These are phyloP conservation scores for Pseudoips prasinana DNA, from an alignment of 2,888 invertebrate species.

Conservation along the genomic window DNA sequence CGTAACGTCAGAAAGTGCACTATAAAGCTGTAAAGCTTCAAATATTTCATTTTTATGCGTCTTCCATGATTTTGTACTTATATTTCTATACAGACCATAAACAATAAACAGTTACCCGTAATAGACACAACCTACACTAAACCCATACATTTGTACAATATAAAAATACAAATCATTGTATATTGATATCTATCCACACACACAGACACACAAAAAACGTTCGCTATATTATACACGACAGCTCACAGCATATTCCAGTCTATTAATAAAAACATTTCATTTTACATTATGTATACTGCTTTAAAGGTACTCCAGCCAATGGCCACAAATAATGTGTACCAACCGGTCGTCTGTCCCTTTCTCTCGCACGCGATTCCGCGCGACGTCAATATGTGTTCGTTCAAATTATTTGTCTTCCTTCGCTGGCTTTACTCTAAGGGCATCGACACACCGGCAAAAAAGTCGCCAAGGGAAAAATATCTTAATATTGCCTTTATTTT, in stretches of 20 bases:
- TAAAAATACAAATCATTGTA: slow-evolving; percentile 21
- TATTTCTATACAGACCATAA: not conserved
- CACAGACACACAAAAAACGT: slow-evolving; percentile 23
- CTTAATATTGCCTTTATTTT: not conserved
- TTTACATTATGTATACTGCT: slow-evolving; percentile 29
- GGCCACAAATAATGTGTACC: too few relatives aligned
- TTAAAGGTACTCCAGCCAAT: slow-evolving; percentile 4
- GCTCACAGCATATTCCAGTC: slow-evolving; percentile 48
- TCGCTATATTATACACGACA: slow-evolving; percentile 29
- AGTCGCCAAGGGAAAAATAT: not conserved
- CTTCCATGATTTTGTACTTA: too few relatives aligned
- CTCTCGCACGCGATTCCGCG: too few relatives aligned
- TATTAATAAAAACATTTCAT: slow-evolving; percentile 38
- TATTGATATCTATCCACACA: slow-evolving; percentile 14
- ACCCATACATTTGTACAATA: slow-evolving; percentile 21
- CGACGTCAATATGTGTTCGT: too few relatives aligned
- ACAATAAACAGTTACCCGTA: too few relatives aligned
- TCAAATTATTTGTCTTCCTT: too few relatives aligned
- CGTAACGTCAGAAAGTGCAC: too few relatives aligned
- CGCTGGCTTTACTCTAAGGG: not conserved
- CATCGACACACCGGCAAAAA: not conserved
- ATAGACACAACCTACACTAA: not conserved
- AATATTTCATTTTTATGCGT: too few relatives aligned
- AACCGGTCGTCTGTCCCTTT: too few relatives aligned
- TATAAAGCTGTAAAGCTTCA: too few relatives aligned